Evolutionary conservation across 2,113 vertebrate genomes (phyloP).

Genomic region (Petroica traversi): DNA sequence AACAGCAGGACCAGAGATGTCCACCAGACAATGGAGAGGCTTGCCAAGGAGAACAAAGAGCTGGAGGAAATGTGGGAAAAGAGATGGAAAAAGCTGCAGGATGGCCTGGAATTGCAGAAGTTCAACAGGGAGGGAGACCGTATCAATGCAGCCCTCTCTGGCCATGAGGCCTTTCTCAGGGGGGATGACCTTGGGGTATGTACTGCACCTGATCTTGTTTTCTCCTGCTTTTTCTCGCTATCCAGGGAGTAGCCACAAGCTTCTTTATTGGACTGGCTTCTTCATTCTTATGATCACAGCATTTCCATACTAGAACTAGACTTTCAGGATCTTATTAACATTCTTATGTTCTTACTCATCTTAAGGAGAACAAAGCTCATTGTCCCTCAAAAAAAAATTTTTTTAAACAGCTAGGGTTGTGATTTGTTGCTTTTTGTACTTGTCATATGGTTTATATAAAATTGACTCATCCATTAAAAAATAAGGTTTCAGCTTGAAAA

Average conservation of each 20-base stretch:
- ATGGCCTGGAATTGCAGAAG: constrained; percentile 80
- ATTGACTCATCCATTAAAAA: background rate
- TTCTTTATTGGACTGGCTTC: background rate
- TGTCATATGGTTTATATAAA: background rate
- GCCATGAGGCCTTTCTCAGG: constrained; percentile 79
- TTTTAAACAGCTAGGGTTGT: background rate
- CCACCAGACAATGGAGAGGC: constrained; percentile 50
- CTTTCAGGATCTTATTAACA: background rate
- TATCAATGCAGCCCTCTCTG: constrained; percentile 80
- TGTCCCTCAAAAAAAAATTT: background rate
- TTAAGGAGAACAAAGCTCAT: background rate
- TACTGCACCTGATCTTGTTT: background rate
- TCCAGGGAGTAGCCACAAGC: background rate
- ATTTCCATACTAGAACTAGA: background rate
- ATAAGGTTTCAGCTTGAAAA: background rate
- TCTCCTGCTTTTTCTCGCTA: background rate
- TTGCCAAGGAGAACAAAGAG: constrained; percentile 63
- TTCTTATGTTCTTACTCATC: background rate
- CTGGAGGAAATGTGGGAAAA: constrained; percentile 77
- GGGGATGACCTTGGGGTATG: constrained; percentile 81
- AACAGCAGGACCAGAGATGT: constrained; percentile 48
- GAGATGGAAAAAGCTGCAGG: constrained; percentile 67
- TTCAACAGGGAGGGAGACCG: constrained; percentile 78
- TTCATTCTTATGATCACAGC: background rate
- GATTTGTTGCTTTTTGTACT: background rate